Evolutionary conservation across 2,113 vertebrate species (phyloP).

Genomic region (Corvus moneduloides): DNA sequence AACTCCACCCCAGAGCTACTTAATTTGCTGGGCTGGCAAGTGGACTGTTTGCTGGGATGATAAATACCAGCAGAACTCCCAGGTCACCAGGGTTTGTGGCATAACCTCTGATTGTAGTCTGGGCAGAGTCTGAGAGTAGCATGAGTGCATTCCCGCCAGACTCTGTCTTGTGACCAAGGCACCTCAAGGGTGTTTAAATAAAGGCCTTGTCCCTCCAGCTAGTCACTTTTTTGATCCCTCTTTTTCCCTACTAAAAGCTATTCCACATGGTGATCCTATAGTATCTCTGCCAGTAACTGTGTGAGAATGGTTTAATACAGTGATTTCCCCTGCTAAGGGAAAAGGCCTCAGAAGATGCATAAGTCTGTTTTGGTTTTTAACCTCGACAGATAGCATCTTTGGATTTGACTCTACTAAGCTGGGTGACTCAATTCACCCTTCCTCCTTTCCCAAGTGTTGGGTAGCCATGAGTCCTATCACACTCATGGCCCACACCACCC

Average conservation of each 20-base stretch:
- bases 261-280: neutral
- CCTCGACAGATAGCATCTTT: neutral
- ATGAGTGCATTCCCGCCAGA: neutral
- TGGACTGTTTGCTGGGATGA: neutral
- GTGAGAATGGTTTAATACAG: neutral
- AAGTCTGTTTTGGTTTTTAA: neutral
- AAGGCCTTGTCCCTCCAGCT: neutral
- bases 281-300: neutral
- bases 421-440: neutral
- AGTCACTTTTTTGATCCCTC: neutral
- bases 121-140: neutral
- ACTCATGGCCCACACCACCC: no score
- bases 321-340: neutral
- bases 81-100: neutral
- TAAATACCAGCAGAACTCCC: neutral
- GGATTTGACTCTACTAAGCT: neutral
- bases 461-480: neutral
- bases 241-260: neutral
- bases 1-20: constrained; percentile 4
- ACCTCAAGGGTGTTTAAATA: neutral
- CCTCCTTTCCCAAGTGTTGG: neutral
- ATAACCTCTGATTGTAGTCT: neutral
- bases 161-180: neutral
- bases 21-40: neutral
- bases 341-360: neutral